phyloP scores from a whole-genome alignment of 2,113 vertebrate genomes.

The Rhinichthys klamathensis region DNA sequence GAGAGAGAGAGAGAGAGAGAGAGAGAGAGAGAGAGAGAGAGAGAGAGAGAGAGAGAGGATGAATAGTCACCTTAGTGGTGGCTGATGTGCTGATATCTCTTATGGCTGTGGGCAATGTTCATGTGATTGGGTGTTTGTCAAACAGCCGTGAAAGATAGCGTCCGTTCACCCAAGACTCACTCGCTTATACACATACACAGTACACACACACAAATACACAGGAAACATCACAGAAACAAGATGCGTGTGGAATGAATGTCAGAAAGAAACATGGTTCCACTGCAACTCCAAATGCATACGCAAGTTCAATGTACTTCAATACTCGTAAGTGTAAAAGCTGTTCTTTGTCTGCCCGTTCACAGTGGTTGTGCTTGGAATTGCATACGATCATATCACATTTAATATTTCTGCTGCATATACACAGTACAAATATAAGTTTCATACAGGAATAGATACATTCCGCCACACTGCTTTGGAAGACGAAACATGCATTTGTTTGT shows the following conservation, averaged over 20 bases:
- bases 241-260: neutral
- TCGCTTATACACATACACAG: neutral
- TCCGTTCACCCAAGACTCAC: conserved; percentile 4
- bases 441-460: no score
- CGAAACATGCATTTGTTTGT: conserved; percentile 1
- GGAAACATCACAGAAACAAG: neutral
- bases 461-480: neutral
- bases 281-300: neutral
- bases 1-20: conserved; percentile 14
- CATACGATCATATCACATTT: neutral
- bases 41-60: neutral
- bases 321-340: neutral
- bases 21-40: neutral
- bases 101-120: conserved; percentile 37
- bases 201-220: neutral
- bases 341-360: neutral
- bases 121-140: conserved; percentile 43
- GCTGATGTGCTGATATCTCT: conserved; percentile 26
- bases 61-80: conserved; percentile 37
- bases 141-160: conserved; percentile 18
- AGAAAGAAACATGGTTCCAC: neutral
- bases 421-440: no score
- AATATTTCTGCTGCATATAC: neutral
- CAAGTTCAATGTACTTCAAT: neutral
- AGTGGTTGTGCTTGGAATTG: neutral